Conservation (phyloP, 2,888 invertebrate genomes). For the Nasonovia ribisnigri region DNA sequence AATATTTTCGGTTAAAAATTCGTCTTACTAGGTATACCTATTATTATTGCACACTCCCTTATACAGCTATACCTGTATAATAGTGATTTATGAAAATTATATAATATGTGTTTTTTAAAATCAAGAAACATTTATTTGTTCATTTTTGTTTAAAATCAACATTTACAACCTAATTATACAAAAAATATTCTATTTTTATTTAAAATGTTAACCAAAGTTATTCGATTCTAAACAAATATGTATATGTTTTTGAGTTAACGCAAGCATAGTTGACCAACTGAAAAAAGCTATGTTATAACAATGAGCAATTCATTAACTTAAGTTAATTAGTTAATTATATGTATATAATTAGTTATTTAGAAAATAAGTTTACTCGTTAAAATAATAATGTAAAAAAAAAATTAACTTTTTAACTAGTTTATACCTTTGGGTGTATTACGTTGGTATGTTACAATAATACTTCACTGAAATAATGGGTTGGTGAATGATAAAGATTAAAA, state of each 20-base stretch:
- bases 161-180: not conserved
- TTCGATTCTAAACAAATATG: not conserved
- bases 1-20: not conserved
- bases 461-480: not conserved
- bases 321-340: not conserved
- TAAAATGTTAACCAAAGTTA: not conserved
- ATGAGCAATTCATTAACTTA: not conserved
- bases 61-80: not conserved
- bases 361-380: not conserved
- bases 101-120: not conserved
- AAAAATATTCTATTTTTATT: not conserved
- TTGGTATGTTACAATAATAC: not conserved
- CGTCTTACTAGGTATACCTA: too few relatives aligned
- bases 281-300: not conserved
- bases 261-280: not conserved
- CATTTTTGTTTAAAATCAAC: not conserved
- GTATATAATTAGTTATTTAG: not conserved
- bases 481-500: not conserved
- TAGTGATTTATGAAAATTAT: not conserved
- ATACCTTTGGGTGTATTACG: not conserved
- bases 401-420: not conserved
- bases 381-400: not conserved
- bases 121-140: not conserved
- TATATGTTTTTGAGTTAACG: not conserved
- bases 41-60: not conserved